Evolutionary conservation across 2,113 vertebrate species (phyloP), one percentile per base, ranked within the genome.

Genomic region (Boleophthalmus pectinirostris): DNA sequence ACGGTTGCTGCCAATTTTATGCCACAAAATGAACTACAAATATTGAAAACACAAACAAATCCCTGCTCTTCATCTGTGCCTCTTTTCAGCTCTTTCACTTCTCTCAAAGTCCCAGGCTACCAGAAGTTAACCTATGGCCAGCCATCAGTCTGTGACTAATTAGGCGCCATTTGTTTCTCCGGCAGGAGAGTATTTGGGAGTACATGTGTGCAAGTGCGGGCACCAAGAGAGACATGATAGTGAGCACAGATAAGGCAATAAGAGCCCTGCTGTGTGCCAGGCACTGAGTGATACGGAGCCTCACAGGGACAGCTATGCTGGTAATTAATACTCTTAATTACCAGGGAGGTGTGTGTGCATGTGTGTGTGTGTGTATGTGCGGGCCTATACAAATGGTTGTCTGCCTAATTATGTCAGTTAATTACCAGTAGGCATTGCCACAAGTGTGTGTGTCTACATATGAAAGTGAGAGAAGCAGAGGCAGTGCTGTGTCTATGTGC

Each of bases 241-340:
- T 76, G 84, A 77, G 78, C 71, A 81, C 82, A 84, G 87, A 89
- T 90, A 83, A 80, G 87, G 87, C 74, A 89, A 88, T 89, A 87
- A 77, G 83, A 89, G 43, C 77, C 85, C 80, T 77, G 81, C 88
- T 86, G 88, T 1, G 83, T 81, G 78, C 78, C 78, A 87, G 85
- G 87, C 87, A 82, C 86, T 89, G 88, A 90, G 89, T 84, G 89
- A 92, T 89, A 87, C 85, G 51, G 77, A 79, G 85, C 82, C 91
- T 90, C 90, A 81, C 76, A 84, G 90, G 89, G 82, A 90, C 83
- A 85, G 86, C 85, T 87, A 86, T 81, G 85, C 82, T 86, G 86
- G 86, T 89, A 91, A 92, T 91, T 92, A 92, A 92, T 92, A 87
- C 90, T 87, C 88, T 89, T 91, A 91, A 91, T 91, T 91, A 91